These are phyloP conservation scores for Euproctis similis DNA, from an alignment of 2,888 invertebrate species.

Conservation along the genomic window DNA sequence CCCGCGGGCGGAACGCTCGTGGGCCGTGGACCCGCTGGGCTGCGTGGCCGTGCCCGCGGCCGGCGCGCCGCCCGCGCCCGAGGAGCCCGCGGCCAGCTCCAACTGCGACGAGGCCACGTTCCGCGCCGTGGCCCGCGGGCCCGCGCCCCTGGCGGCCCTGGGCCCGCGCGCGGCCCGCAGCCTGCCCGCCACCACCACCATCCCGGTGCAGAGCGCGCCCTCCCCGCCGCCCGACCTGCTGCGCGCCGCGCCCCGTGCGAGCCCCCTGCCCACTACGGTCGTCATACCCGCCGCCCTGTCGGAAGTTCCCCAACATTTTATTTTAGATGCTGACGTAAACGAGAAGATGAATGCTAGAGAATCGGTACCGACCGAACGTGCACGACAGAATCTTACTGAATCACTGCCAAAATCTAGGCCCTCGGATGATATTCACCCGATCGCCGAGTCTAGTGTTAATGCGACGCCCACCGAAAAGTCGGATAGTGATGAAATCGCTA, in stretches of 20 bases:
- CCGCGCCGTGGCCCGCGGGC: slow-evolving; percentile 78
- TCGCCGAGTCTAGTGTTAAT: slow-evolving; percentile 44
- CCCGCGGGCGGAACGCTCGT: slow-evolving; percentile 46
- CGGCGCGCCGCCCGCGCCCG: slow-evolving; percentile 50
- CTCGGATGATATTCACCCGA: slow-evolving; percentile 54
- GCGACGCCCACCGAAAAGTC: slow-evolving; percentile 54
- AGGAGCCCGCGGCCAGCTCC: slow-evolving; percentile 59
- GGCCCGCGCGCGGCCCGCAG: slow-evolving; percentile 40
- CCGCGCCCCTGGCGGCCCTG: slow-evolving; percentile 48
- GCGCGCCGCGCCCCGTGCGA: slow-evolving; percentile 11
- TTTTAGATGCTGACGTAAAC: slow-evolving; percentile 23
- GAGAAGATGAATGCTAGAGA: slow-evolving; percentile 26
- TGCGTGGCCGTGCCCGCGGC: slow-evolving; percentile 58
- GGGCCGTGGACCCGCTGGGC: slow-evolving; percentile 55
- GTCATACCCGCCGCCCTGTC: slow-evolving; percentile 30
- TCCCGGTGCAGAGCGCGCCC: slow-evolving; percentile 47
- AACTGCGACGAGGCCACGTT: slow-evolving; percentile 81
- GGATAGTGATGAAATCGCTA: slow-evolving; percentile 34
- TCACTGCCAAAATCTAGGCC: slow-evolving; percentile 50
- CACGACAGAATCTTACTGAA: slow-evolving; percentile 26
- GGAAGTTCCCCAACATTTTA: slow-evolving; percentile 11
- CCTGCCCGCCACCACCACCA: slow-evolving; percentile 51
- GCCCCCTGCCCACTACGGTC: slow-evolving; percentile 21
- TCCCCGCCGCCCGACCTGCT: slow-evolving; percentile 18
- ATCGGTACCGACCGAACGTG: slow-evolving; percentile 28